These are phyloP conservation scores for Dryomyza anilis DNA, from an alignment of 2,888 invertebrate species.

Conservation along the genomic window DNA sequence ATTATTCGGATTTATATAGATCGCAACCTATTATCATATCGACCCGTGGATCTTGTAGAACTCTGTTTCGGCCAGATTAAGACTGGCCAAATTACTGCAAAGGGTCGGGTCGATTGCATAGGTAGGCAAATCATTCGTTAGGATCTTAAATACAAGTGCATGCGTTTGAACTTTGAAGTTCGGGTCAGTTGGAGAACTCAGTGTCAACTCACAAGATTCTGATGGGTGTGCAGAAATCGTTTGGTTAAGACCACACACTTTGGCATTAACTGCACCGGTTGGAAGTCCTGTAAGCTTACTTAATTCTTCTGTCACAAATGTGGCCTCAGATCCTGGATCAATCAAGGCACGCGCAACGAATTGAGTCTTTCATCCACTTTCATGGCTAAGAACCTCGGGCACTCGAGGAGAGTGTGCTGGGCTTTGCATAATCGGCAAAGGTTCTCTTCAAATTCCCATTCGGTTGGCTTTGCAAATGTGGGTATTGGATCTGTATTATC, in stretches of 20 bases:
- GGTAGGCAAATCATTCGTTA: neutral
- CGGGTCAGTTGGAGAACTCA: neutral
- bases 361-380: too few relatives aligned
- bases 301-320: neutral
- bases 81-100: neutral
- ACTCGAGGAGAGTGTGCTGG: conserved; percentile 27
- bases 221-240: neutral
- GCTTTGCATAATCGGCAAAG: too few relatives aligned
- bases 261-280: neutral
- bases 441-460: too few relatives aligned
- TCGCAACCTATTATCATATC: neutral
- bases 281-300: neutral
- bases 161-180: neutral
- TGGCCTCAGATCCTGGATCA: neutral
- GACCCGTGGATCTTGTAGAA: neutral
- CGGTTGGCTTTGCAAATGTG: too few relatives aligned
- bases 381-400: conserved; percentile 14
- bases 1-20: neutral
- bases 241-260: neutral
- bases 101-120: too few relatives aligned
- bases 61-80: neutral
- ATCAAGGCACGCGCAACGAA: neutral
- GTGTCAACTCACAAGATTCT: neutral
- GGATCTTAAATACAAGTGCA: neutral
- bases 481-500: too few relatives aligned